Evolutionary conservation across 2,797 vertebrate species (phyloP), one percentile per base, ranked within the genome.

Genomic region (Lepus oiostolus): DNA sequence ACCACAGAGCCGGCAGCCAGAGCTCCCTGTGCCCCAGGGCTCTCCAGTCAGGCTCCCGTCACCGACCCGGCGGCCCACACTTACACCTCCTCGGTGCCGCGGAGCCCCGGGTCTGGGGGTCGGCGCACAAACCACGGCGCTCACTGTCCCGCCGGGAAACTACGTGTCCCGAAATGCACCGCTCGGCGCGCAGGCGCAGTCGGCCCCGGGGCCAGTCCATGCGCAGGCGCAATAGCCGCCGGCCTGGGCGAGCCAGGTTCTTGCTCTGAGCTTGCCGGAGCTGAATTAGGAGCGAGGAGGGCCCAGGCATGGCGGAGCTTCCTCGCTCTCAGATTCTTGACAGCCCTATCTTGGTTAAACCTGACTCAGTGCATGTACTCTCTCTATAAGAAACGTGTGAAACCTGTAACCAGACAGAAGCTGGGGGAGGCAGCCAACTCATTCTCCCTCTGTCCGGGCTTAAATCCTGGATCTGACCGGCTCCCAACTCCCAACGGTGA

Each of bases 141-240:
- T 67, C 76, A 68, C 35, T 24, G 28, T 35, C 21, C 76, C 3
- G 5, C 14, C 0, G 0, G 21, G 4, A 88, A 91, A 96, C 94
- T 93, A 96, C 93, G 76, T 0, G 1, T 96, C 94, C 97, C 95
- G 70, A 90, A 70, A 91, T 26, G 94, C 94, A 88, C 68, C 74
- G 63, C 95, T 63, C 2, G 4, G 2, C 0, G 52, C 77, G 74
- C 84, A 16, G 22, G 83, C 83, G 87, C 71, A 22, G 8, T 19
- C 42, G 3, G 2, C 6, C 24, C 2, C 17, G n/a, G n/a, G n/a
- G n/a, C n/a, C 12, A 1, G 63, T 19, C 17, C 6, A 11, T 1
- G 62, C 84, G 65, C 86, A 79, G n/a, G 62, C 72, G 89, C 82
- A 24, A 26, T 67, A 9, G 32, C 4, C 0, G 1, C 6, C 19